Percentiles rank a stretch among this genome's conserved stretches.
phyloP scores from a whole-genome alignment of 2,888 invertebrate genomes.

The Caenorhabditis sp. region DNA sequence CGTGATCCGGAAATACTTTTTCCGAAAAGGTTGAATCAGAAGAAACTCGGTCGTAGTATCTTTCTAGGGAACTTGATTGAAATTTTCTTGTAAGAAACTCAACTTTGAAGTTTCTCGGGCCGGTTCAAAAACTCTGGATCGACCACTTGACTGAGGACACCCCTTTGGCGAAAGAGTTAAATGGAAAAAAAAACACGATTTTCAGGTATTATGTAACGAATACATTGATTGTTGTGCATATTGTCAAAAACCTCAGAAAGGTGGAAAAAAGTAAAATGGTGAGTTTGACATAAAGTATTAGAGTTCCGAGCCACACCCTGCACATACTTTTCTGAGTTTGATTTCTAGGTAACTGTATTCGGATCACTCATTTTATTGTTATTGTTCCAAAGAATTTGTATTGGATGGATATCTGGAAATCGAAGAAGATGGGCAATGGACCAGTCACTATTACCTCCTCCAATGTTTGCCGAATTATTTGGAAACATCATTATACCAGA shows the following conservation, averaged over 20 bases:
- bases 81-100: no score
- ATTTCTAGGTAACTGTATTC: background rate
- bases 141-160: no score
- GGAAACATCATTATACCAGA: conserved; percentile 11
- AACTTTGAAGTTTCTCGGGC: no score
- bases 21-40: no score
- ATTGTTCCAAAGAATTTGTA: conserved; percentile 46
- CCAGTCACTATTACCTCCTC: conserved; percentile 18
- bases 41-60: no score
- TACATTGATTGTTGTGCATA: background rate
- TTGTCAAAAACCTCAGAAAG: background rate
- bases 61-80: no score
- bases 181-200: background rate
- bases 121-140: no score
- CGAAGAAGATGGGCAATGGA: conserved; percentile 59
- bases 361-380: background rate
- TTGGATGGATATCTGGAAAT: conserved; percentile 33
- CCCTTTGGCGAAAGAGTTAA: no score
- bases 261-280: background rate
- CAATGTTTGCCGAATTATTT: conserved; percentile 9
- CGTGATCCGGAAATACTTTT: no score
- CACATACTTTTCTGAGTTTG: background rate
- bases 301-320: no score
- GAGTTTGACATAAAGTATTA: background rate
- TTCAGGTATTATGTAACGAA: conserved; percentile 12